Conservation (phyloP, 2,113 vertebrate genomes). For the Cyanocitta stelleri region DNA sequence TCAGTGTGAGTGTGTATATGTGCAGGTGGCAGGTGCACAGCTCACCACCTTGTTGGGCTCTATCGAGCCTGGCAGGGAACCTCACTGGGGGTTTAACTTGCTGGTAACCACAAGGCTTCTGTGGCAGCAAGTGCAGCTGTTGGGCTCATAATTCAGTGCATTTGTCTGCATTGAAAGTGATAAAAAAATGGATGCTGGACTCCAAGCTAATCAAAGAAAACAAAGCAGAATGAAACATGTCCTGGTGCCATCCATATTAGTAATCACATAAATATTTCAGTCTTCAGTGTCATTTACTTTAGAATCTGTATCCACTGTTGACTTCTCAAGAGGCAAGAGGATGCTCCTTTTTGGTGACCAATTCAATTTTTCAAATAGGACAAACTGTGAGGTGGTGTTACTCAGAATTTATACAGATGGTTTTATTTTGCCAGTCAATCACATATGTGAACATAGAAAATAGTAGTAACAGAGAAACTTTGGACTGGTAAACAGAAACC, state of each 20-base stretch:
- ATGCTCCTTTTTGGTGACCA: not conserved
- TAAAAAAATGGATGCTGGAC: not conserved
- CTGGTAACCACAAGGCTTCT: not conserved
- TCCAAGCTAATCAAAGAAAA: not conserved
- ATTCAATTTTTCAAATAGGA: not conserved
- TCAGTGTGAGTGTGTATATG: fast-evolving
- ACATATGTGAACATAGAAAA: not conserved
- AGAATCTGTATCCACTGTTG: not conserved
- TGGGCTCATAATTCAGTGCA: not conserved
- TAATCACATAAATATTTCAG: not conserved
- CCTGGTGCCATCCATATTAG: not conserved
- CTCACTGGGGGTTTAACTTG: no score
- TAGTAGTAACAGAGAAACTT: not conserved
- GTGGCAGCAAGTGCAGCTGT: not conserved
- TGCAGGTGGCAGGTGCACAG: not conserved
- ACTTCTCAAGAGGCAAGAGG: not conserved
- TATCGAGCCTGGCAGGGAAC: fast-evolving
- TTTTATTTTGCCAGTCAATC: not conserved
- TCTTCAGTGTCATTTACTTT: not conserved
- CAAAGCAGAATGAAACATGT: not conserved
- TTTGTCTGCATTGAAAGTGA: not conserved
- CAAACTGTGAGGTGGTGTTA: not conserved
- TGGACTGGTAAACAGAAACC: not conserved
- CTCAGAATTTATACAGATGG: not conserved
- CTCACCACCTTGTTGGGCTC: not conserved